These are phyloP conservation scores for Hylia prasina DNA, from an alignment of 2,113 vertebrate genomes.

Conservation along the genomic window DNA sequence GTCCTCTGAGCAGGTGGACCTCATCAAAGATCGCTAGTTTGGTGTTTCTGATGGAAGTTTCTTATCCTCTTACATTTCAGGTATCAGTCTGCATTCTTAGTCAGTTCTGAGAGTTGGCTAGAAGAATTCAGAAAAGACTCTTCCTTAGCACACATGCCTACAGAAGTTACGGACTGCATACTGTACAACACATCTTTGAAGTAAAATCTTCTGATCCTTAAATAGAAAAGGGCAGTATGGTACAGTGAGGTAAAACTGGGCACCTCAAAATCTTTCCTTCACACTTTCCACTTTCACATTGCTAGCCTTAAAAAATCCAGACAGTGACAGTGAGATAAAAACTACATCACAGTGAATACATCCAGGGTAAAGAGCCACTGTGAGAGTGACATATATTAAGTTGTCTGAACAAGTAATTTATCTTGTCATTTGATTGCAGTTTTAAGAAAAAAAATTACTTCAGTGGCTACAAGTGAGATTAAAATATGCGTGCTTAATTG, in stretches of 20 bases:
- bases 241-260: not conserved
- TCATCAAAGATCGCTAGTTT: not conserved
- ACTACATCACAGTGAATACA: not conserved
- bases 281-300: not conserved
- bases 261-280: not conserved
- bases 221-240: not conserved
- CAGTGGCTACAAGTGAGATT: not conserved
- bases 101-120: not conserved
- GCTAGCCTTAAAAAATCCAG: not conserved
- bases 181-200: not conserved
- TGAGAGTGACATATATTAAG: not conserved
- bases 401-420: not conserved
- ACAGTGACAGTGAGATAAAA: not conserved
- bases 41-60: not conserved
- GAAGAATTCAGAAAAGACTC: not conserved
- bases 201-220: not conserved
- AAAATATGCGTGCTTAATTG: not conserved
- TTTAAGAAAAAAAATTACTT: not conserved
- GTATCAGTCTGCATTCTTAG: not conserved
- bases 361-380: not conserved
- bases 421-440: not conserved
- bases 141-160: not conserved
- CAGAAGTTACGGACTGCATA: not conserved
- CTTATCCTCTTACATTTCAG: not conserved
- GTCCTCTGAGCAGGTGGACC: not conserved